phyloP scores from a whole-genome alignment of 2,113 vertebrate species.

The Siniperca knerii region DNA sequence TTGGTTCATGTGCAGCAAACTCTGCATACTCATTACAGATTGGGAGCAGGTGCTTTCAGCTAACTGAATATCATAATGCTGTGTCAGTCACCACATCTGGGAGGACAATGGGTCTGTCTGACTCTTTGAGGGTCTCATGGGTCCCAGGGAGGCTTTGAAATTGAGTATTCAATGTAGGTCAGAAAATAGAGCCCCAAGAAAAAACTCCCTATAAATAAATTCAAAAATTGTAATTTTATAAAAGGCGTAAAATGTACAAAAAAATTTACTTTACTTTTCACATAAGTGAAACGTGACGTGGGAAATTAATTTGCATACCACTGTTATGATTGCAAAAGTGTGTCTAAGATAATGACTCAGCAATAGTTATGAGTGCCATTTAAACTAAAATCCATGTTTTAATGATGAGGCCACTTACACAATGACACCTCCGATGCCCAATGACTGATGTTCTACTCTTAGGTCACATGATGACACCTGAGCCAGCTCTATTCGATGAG shows the following conservation, averaged over 20 bases:
- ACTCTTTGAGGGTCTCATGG: conserved; percentile 38
- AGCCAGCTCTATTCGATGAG: not conserved
- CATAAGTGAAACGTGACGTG: not conserved
- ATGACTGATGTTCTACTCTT: too few relatives aligned
- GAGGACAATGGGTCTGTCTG: conserved; percentile 51
- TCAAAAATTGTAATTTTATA: conserved; percentile 2
- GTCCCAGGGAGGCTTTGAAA: conserved; percentile 36
- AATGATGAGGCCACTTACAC: not conserved
- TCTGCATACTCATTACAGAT: conserved; percentile 74
- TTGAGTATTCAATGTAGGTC: conserved; percentile 42
- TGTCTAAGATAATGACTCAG: not conserved
- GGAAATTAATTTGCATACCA: not conserved
- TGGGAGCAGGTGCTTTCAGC: conserved; percentile 81
- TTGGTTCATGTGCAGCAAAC: conserved; percentile 60
- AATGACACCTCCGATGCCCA: not conserved
- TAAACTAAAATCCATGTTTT: conserved; percentile 7
- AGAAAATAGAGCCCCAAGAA: not conserved
- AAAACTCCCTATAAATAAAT: conserved; percentile 16
- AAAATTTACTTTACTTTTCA: not conserved
- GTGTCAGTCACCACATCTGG: conserved; percentile 63
- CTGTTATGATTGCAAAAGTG: not conserved
- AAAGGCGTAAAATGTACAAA: not conserved
- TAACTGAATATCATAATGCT: conserved; percentile 72
- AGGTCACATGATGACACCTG: too few relatives aligned
- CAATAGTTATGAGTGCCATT: conserved; percentile 13